phyloP scores from a whole-genome alignment of 2,797 vertebrate species.

The Sitta carolinensis region DNA sequence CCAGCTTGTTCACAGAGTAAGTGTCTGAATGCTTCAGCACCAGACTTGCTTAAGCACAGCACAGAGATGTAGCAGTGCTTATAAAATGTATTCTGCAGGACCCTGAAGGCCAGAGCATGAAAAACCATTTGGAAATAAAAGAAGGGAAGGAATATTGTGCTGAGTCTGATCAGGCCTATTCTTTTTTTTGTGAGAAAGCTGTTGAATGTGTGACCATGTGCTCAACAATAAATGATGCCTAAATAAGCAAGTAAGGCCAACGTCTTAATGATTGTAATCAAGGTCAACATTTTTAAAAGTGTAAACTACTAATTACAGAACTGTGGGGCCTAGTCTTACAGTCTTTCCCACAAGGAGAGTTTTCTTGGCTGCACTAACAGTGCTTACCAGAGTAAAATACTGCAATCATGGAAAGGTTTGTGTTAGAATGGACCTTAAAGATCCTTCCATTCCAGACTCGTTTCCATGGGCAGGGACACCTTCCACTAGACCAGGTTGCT shows the following conservation, averaged over 20 bases:
- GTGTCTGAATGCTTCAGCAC: background rate
- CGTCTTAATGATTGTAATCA: background rate
- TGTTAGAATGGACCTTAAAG: background rate
- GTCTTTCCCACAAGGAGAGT: background rate
- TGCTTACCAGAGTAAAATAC: background rate
- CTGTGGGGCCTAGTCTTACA: background rate
- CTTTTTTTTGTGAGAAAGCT: background rate
- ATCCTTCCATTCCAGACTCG: background rate
- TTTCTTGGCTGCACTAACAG: background rate
- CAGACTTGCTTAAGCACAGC: background rate
- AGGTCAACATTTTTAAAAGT: background rate
- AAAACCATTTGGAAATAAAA: background rate
- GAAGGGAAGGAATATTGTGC: background rate
- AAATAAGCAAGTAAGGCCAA: background rate
- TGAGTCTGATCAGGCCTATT: background rate
- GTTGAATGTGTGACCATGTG: background rate
- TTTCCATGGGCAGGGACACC: background rate
- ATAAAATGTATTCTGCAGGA: conserved; percentile 12
- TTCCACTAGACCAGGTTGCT: background rate
- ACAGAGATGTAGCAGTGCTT: background rate
- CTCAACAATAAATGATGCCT: background rate
- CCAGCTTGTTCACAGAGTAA: background rate
- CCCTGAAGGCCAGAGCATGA: conserved; percentile 7
- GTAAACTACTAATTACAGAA: background rate
- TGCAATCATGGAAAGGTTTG: background rate